These are phyloP conservation scores for Entosphenus tridentatus DNA, from an alignment of 2,113 vertebrate genomes.

Conservation along the genomic window DNA sequence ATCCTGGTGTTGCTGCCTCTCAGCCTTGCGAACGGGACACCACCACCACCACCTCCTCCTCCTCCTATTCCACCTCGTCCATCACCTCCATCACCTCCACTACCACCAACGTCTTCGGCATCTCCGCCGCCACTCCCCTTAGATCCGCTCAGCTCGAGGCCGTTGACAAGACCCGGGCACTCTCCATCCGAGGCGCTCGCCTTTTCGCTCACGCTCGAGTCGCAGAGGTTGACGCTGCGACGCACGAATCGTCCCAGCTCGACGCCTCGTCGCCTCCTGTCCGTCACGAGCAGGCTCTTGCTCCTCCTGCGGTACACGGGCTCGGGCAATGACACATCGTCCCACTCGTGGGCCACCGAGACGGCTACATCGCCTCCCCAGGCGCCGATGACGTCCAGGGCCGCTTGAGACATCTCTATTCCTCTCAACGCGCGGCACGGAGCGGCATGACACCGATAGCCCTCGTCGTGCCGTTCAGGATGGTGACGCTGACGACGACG, in stretches of 20 bases:
- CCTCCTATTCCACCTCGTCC: too few relatives aligned
- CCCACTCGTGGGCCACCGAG: too few relatives aligned
- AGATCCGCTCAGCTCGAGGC: not conserved
- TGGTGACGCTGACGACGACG: too few relatives aligned
- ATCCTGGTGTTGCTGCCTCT: not conserved
- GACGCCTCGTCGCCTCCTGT: not conserved
- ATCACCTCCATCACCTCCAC: too few relatives aligned
- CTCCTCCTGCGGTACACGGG: conserved; percentile 1
- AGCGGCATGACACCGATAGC: too few relatives aligned
- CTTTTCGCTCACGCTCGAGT: not conserved
- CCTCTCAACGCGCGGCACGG: too few relatives aligned
- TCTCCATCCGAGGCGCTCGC: conserved; percentile 2
- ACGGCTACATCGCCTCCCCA: too few relatives aligned
- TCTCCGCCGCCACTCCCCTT: too few relatives aligned
- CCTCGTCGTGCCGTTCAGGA: too few relatives aligned
- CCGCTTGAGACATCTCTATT: too few relatives aligned
- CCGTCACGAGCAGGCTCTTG: conserved; percentile 5
- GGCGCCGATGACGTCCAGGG: too few relatives aligned
- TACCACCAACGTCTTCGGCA: too few relatives aligned
- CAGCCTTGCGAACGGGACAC: not conserved
- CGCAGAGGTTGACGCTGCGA: conserved; percentile 1
- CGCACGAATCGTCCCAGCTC: not conserved
- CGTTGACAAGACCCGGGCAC: not conserved
- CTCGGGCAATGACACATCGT: not conserved
- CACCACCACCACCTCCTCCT: not conserved